These are phyloP conservation scores for Diarsia rubi DNA, from an alignment of 2,888 invertebrate species.

Conservation along the genomic window DNA sequence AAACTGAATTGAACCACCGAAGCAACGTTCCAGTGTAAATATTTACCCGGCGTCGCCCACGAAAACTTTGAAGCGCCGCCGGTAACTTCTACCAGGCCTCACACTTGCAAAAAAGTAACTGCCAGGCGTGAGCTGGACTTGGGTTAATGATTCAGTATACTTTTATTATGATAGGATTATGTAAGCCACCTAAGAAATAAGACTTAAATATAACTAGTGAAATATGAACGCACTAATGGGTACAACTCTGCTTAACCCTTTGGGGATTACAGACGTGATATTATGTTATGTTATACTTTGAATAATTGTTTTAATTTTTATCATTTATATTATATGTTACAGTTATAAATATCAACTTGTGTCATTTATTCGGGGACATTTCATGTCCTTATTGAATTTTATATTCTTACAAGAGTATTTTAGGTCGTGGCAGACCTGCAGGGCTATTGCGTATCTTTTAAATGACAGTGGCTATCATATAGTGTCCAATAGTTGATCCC, in stretches of 20 bases:
- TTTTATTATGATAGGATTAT: neutral
- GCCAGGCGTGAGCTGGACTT: constrained; percentile 48
- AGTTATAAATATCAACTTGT: neutral
- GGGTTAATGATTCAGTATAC: constrained; percentile 17
- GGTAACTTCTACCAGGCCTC: constrained; percentile 79
- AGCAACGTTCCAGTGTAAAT: constrained; percentile 84
- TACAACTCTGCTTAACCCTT: too few species aligned
- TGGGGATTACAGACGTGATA: too few species aligned
- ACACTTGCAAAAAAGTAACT: constrained; percentile 78
- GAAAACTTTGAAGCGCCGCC: constrained; percentile 85
- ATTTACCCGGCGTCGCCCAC: constrained; percentile 83
- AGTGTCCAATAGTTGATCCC: too few species aligned
- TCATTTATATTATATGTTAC: neutral
- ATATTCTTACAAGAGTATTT: neutral
- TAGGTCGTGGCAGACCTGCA: neutral
- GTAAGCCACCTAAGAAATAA: too few species aligned
- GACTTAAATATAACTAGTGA: too few species aligned
- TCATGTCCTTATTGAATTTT: neutral
- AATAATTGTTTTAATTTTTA: neutral
- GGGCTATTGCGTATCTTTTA: too few species aligned
- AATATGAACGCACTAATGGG: too few species aligned
- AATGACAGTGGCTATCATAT: too few species aligned
- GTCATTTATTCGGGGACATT: neutral
- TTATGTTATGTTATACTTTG: neutral
- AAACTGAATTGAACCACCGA: constrained; percentile 78